Evolutionary conservation across 2,113 vertebrate species (phyloP).

Genomic region (Trematocara unimaculatum): DNA sequence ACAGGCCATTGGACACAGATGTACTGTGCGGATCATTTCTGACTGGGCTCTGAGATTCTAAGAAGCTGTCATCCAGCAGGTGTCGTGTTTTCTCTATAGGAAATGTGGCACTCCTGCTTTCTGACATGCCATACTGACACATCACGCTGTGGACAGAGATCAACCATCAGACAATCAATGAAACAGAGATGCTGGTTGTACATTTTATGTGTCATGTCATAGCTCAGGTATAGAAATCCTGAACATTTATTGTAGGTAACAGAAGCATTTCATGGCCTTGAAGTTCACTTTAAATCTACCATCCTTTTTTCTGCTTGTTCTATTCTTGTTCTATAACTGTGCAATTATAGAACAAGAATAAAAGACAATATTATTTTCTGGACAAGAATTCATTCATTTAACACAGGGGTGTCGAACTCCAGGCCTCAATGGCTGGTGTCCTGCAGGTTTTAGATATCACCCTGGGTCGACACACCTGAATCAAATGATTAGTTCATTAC

Average conservation of each 20-base stretch:
- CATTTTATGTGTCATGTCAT: background rate
- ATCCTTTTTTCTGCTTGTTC: background rate
- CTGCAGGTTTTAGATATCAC: background rate
- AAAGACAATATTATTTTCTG: background rate
- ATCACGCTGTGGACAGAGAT: conserved; percentile 77
- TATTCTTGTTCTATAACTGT: background rate
- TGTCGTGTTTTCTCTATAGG: conserved; percentile 86
- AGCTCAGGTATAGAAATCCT: background rate
- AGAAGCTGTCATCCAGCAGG: conserved; percentile 94
- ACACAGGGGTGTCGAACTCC: background rate
- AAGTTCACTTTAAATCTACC: background rate
- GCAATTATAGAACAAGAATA: background rate
- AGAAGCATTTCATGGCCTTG: background rate
- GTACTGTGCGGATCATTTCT: conserved; percentile 65
- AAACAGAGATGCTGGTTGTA: background rate
- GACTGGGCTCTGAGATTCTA: conserved; percentile 87
- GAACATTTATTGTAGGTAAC: background rate
- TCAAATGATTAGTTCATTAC: background rate
- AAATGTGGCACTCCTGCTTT: conserved; percentile 91
- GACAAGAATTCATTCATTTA: background rate
- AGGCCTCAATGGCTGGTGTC: background rate
- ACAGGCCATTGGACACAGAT: conserved; percentile 81
- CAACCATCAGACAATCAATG: background rate
- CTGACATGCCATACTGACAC: conserved; percentile 88
- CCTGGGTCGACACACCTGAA: background rate